A percentile compares a stretch with the other conserved stretches of the same genome.
These are phyloP conservation scores for Garra rufa DNA, from an alignment of 2,113 vertebrate genomes.

Conservation along the genomic window DNA sequence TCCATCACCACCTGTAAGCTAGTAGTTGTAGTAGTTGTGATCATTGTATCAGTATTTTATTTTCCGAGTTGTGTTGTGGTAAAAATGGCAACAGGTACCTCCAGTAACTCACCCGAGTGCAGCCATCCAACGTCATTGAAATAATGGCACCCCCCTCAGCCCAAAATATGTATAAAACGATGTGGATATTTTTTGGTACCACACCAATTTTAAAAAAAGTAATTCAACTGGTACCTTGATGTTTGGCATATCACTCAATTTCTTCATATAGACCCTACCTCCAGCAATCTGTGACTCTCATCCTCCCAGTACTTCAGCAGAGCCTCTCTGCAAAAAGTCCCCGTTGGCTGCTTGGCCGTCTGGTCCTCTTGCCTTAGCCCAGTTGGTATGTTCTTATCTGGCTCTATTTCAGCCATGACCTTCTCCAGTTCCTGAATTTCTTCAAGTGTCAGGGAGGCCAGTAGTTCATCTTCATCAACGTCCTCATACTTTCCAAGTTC, in stretches of 20 bases:
- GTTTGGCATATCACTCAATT: neutral
- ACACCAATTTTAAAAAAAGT: too few relatives aligned
- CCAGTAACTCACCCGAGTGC: too few relatives aligned
- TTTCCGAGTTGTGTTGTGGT: too few relatives aligned
- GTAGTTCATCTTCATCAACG: constrained; percentile 87
- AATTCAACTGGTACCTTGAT: neutral
- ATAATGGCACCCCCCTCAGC: too few relatives aligned
- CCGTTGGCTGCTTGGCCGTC: constrained; percentile 83
- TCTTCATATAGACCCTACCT: constrained; percentile 63
- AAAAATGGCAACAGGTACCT: too few relatives aligned
- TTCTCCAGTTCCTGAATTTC: constrained; percentile 89
- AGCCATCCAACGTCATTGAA: too few relatives aligned
- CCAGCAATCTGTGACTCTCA: constrained; percentile 83
- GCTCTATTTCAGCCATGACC: constrained; percentile 85
- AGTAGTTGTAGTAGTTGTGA: too few relatives aligned
- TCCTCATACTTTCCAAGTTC: constrained; percentile 89
- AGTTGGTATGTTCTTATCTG: constrained; percentile 80
- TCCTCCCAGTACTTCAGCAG: constrained; percentile 90
- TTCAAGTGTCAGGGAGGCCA: constrained; percentile 84
- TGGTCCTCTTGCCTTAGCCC: constrained; percentile 89
- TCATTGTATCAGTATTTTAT: too few relatives aligned
- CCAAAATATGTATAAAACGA: too few relatives aligned
- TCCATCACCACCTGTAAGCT: too few relatives aligned
- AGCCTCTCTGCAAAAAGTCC: constrained; percentile 83
- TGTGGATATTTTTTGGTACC: too few relatives aligned